Evolutionary conservation across 1,140 invertebrate genomes (phyloP).

Genomic region (Lutraria rhynchaena): DNA sequence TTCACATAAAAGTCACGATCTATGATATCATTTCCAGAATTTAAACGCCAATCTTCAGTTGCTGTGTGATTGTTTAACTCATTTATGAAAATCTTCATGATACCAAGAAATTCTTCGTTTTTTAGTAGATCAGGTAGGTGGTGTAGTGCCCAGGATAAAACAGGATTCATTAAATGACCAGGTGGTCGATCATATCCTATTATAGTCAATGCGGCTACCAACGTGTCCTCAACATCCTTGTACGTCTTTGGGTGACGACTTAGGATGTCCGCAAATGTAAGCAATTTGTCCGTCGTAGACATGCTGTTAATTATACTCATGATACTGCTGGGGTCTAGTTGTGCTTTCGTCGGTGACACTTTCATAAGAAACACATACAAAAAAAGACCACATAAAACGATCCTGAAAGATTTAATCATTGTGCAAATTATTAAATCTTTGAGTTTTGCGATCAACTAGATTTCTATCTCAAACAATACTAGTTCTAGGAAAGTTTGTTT

Average conservation of each 20-base stretch:
- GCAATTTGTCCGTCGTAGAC: background rate
- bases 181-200: conserved; percentile 17
- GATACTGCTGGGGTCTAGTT: conserved; percentile 3
- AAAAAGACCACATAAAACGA: background rate
- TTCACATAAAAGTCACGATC: conserved; percentile 12
- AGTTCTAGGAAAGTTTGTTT: no score
- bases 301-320: background rate
- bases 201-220: conserved; percentile 26
- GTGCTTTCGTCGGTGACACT: background rate
- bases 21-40: background rate
- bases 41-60: background rate
- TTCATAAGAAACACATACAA: background rate
- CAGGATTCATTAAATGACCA: background rate
- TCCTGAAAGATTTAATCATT: no score
- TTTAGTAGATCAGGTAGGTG: conserved; percentile 43
- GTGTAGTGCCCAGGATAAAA: conserved; percentile 46
- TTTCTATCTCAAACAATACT: no score
- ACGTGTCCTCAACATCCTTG: background rate
- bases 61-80: conserved; percentile 26
- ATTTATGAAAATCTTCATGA: conserved; percentile 32
- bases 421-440: no score
- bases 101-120: conserved; percentile 39
- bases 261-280: background rate
- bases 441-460: no score
- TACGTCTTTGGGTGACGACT: background rate